Evolutionary conservation across 2,888 invertebrate species (phyloP).

Genomic region (Philonicus albiceps): DNA sequence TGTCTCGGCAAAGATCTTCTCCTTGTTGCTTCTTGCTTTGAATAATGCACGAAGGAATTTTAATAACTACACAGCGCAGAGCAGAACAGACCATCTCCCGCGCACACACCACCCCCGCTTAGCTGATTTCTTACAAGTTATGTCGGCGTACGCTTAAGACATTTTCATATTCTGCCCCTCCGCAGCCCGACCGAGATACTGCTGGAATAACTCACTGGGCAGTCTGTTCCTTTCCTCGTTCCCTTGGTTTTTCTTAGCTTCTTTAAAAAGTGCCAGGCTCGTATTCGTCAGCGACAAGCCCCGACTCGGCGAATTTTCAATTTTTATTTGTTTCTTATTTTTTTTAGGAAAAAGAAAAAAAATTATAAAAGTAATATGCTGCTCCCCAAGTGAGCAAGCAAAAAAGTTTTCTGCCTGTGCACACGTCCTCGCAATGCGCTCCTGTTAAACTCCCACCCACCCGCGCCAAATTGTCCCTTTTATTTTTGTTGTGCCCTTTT

Average conservation of each 20-base stretch:
- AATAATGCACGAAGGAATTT: slow-evolving; percentile 15
- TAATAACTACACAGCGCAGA: slow-evolving; percentile 11
- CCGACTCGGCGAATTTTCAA: not conserved
- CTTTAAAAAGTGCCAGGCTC: not conserved
- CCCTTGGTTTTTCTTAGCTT: not conserved
- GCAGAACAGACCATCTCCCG: not conserved
- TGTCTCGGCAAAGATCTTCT: not conserved
- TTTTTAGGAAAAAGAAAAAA: not conserved
- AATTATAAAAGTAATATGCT: not conserved
- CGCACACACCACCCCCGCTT: not conserved
- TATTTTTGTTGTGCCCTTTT: not conserved
- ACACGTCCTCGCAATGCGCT: not conserved
- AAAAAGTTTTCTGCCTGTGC: not conserved
- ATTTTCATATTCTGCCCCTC: not conserved
- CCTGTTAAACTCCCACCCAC: not conserved
- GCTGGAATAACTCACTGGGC: not conserved
- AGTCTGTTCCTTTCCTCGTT: not conserved
- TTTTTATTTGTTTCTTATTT: not conserved
- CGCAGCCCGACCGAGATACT: not conserved
- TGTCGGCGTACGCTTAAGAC: not conserved
- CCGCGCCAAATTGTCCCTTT: not conserved
- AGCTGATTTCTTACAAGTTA: not conserved
- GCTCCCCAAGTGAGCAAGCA: not conserved
- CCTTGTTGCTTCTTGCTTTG: slow-evolving; percentile 7
- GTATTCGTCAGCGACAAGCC: not conserved